Conservation (phyloP, 2,797 vertebrate genomes). For the Spizella passerina region DNA sequence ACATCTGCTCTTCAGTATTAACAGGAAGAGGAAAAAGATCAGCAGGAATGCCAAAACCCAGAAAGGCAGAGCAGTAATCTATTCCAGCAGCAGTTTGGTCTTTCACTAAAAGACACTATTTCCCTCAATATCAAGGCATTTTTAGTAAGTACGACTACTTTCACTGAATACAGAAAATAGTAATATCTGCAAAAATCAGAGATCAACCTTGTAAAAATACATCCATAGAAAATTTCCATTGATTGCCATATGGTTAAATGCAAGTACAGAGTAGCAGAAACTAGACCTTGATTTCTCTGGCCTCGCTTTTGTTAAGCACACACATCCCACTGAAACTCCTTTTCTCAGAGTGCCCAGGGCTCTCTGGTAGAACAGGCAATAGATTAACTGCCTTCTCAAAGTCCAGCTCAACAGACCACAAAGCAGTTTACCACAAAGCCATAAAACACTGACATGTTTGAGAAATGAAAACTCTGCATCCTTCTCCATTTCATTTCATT, state of each 20-base stretch:
- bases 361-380: not conserved
- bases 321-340: not conserved
- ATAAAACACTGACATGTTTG: slow-evolving; percentile 15
- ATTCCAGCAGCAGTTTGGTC: not conserved
- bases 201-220: not conserved
- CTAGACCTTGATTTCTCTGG: not conserved
- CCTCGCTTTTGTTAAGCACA: not conserved
- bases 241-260: not conserved
- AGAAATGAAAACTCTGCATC: slow-evolving; percentile 34
- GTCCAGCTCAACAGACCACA: slow-evolving; percentile 2
- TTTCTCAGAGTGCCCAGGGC: not conserved
- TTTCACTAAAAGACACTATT: not conserved
- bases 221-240: not conserved
- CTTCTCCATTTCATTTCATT: slow-evolving; percentile 33
- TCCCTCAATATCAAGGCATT: not conserved
- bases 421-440: not conserved
- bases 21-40: not conserved
- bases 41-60: not conserved
- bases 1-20: not conserved
- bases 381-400: not conserved
- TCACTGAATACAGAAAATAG: not conserved
- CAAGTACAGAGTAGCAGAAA: not conserved
- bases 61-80: not conserved
- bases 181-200: not conserved
- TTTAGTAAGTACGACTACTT: not conserved